phyloP scores from a whole-genome alignment of 35 echinoderm and acorn worm genomes.

The Anneissia japonica region DNA sequence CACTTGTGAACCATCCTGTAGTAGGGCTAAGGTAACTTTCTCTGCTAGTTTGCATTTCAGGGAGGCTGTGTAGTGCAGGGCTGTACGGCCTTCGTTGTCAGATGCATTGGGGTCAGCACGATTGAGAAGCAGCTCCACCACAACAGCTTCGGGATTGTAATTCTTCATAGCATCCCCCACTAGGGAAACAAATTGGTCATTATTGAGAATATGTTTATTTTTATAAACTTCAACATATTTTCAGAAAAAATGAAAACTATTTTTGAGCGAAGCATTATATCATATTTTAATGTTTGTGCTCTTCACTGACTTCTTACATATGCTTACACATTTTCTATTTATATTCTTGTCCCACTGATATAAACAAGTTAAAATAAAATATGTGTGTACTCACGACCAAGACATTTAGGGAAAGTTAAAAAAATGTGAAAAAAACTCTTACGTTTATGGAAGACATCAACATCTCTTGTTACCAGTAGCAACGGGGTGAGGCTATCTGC shows the following conservation, averaged over 20 bases:
- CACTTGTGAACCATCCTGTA: constrained; percentile 24
- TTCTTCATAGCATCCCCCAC: constrained; percentile 56
- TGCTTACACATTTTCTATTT: too few species aligned
- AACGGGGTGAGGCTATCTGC: constrained; percentile 80
- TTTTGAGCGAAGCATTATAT: too few species aligned
- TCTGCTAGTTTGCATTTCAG: background rate
- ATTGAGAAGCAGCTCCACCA: constrained; percentile 41
- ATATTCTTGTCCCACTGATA: too few species aligned
- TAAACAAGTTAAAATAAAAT: too few species aligned
- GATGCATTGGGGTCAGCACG: constrained; percentile 47
- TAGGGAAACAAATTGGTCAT: constrained; percentile 3
- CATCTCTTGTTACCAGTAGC: constrained; percentile 79
- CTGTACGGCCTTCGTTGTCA: constrained; percentile 57
- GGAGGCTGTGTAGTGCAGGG: constrained; percentile 65
- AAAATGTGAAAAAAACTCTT: too few species aligned
- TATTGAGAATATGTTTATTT: too few species aligned
- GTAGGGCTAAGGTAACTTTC: background rate
- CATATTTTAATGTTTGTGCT: too few species aligned
- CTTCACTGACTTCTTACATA: too few species aligned
- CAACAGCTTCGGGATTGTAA: constrained; percentile 66
- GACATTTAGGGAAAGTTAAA: too few species aligned
- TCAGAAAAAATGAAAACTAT: too few species aligned
- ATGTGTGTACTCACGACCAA: too few species aligned
- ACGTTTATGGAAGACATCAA: constrained; percentile 75
- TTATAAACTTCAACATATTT: too few species aligned